These are phyloP conservation scores for Brachionus manjavacas DNA, from an alignment of 1,140 invertebrate genomes.

Conservation along the genomic window DNA sequence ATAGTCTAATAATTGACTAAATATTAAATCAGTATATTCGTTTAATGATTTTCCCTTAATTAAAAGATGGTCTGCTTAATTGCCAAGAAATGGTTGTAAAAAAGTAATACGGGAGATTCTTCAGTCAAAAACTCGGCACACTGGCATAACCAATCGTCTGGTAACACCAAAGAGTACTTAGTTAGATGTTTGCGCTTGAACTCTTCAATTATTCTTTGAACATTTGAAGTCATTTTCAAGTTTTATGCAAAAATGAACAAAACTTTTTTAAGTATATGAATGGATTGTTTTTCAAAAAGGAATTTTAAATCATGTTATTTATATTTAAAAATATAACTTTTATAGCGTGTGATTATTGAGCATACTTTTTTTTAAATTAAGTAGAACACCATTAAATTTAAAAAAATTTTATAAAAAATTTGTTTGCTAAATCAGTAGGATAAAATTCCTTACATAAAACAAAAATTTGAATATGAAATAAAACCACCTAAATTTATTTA, in stretches of 20 bases:
- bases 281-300: not conserved
- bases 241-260: not conserved
- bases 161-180: not conserved
- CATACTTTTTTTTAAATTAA: too few relatives aligned
- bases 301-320: not conserved
- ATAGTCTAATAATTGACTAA: slow-evolving; percentile 19
- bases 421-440: too few relatives aligned
- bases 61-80: not conserved
- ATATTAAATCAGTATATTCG: slow-evolving; percentile 10
- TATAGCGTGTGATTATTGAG: too few relatives aligned
- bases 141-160: slow-evolving; percentile 26
- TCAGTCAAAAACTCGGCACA: slow-evolving; percentile 17
- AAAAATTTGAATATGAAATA: too few relatives aligned
- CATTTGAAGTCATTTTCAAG: not conserved
- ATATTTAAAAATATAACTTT: not conserved
- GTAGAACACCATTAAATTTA: too few relatives aligned
- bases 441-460: too few relatives aligned
- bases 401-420: too few relatives aligned
- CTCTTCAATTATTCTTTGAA: not conserved
- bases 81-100: not conserved
- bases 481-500: too few relatives aligned
- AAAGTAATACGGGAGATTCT: not conserved
- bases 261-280: not conserved
- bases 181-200: not conserved
- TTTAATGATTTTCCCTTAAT: slow-evolving; percentile 1